A percentile compares a stretch with the other conserved stretches of the same genome.
Evolutionary conservation across 2,797 vertebrate species (phyloP).

Genomic region (Anguilla anguilla): DNA sequence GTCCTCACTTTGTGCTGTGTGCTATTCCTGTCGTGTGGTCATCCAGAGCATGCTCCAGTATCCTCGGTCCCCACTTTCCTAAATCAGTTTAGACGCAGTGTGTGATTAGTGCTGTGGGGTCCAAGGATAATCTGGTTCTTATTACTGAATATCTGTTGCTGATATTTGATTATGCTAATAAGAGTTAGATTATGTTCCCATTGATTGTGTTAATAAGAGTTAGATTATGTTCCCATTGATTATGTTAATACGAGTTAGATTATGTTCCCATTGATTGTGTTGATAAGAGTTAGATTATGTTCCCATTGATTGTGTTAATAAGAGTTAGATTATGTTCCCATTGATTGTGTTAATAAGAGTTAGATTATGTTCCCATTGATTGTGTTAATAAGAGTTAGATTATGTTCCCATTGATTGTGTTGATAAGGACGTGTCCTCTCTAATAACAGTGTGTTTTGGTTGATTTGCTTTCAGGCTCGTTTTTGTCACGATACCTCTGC

Average conservation of each 20-base stretch:
- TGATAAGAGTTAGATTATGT: too few species aligned
- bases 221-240: too few species aligned
- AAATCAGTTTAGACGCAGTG: not conserved
- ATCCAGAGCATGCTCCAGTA: not conserved
- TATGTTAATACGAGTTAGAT: too few species aligned
- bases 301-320: too few species aligned
- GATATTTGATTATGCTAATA: not conserved
- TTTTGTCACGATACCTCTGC: not conserved
- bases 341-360: not conserved
- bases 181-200: not conserved
- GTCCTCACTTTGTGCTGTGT: not conserved
- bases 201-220: not conserved
- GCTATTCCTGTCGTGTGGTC: not conserved
- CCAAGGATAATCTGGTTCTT: not conserved
- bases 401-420: not conserved
- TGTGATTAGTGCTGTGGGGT: not conserved
- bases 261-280: too few species aligned
- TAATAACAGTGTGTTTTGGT: not conserved
- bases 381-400: too few species aligned
- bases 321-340: too few species aligned
- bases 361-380: too few species aligned
- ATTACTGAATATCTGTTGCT: not conserved
- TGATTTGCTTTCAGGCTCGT: not conserved
- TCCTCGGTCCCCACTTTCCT: not conserved
- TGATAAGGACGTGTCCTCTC: not conserved